Evolutionary conservation across 1,140 invertebrate species (phyloP).

Genomic region (Dryas iulia): DNA sequence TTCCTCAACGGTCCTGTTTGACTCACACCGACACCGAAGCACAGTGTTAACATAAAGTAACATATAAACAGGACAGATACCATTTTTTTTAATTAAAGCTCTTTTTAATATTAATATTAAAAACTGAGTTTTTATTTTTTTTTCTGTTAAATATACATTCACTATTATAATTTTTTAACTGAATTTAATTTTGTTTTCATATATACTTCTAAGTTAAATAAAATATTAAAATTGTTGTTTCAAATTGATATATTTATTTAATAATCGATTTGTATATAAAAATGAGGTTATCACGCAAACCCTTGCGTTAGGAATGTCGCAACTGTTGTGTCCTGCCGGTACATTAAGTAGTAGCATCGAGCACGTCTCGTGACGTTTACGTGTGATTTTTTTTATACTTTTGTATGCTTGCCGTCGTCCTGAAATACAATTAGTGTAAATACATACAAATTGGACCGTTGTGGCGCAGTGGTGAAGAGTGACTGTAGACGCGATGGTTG

Average conservation of each 20-base stretch:
- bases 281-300: neutral
- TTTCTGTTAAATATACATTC: too few species aligned
- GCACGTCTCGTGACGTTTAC: neutral
- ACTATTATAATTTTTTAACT: too few species aligned
- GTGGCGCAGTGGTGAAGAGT: neutral
- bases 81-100: neutral
- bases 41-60: slow-evolving; percentile 8
- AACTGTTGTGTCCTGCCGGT: slow-evolving; percentile 4
- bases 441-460: neutral
- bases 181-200: too few species aligned
- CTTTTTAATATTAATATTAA: neutral
- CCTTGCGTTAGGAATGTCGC: slow-evolving; percentile 7
- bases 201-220: too few species aligned
- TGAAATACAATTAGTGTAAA: neutral
- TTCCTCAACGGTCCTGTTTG: slow-evolving; percentile 28
- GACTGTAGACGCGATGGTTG: too few species aligned
- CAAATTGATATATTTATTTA: neutral
- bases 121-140: neutral
- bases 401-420: neutral
- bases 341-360: neutral
- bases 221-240: too few species aligned
- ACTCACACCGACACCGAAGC: slow-evolving; percentile 3
- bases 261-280: neutral
- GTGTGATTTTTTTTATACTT: neutral
- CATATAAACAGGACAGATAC: neutral